These are phyloP conservation scores for Hippopotamyrus pictus DNA, from an alignment of 2,797 vertebrate genomes.

Conservation along the genomic window DNA sequence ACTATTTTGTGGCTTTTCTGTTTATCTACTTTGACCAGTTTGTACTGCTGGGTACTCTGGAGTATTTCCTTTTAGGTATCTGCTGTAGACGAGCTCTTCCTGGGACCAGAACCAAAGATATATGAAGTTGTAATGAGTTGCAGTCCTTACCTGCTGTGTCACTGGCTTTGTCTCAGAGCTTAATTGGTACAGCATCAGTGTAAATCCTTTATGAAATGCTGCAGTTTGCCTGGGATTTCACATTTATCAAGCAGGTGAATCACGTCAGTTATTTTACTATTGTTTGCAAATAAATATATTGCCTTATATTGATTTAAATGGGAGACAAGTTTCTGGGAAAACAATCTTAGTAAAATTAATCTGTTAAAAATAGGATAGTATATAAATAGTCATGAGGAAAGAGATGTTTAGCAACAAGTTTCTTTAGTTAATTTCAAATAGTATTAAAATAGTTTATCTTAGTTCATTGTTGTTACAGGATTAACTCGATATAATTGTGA, in stretches of 20 bases:
- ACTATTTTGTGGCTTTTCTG: neutral
- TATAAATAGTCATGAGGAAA: neutral
- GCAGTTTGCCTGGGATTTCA: neutral
- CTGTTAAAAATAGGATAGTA: neutral
- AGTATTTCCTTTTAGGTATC: neutral
- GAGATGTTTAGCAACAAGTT: neutral
- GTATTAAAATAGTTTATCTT: neutral
- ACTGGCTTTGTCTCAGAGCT: neutral
- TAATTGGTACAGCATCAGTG: neutral
- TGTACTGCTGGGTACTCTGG: neutral
- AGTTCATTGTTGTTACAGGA: neutral
- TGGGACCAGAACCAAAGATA: neutral
- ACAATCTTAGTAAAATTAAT: neutral
- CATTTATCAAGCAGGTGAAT: neutral
- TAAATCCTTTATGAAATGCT: neutral
- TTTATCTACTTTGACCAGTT: neutral
- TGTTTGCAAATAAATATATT: neutral
- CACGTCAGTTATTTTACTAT: neutral
- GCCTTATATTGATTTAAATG: neutral
- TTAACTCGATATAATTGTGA: neutral
- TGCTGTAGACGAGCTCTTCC: neutral
- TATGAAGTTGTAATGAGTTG: neutral
- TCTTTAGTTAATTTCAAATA: neutral
- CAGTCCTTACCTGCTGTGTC: neutral
- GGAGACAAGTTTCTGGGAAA: neutral